Evolutionary conservation across 2,113 vertebrate genomes (phyloP).

Genomic region (Istiophorus platypterus): DNA sequence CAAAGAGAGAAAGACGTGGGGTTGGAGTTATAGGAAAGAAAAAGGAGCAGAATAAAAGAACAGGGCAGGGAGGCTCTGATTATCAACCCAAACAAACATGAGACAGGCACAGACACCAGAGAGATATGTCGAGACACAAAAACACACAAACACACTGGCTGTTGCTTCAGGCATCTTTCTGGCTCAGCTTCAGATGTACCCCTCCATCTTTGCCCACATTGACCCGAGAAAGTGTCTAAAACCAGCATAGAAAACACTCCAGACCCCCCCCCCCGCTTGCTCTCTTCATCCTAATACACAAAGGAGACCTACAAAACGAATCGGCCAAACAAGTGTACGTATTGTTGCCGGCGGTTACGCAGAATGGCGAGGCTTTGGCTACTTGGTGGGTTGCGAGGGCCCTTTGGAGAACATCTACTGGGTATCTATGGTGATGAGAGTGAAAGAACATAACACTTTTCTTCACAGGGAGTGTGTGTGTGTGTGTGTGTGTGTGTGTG

Average conservation of each 20-base stretch:
- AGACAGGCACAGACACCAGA: conserved; percentile 33
- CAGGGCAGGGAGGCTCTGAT: conserved; percentile 9
- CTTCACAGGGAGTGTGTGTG: conserved; percentile 39
- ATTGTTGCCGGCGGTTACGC: conserved; percentile 71
- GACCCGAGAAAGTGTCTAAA: conserved; percentile 50
- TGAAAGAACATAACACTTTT: conserved; percentile 56
- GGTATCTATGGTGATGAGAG: conserved; percentile 73
- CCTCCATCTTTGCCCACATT: conserved; percentile 48
- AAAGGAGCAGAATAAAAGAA: conserved; percentile 29
- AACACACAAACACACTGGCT: conserved; percentile 16
- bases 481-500: conserved; percentile 20
- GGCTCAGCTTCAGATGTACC: conserved; percentile 53
- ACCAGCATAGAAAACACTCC: conserved; percentile 6
- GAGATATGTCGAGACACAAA: conserved; percentile 27
- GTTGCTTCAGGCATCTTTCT: conserved; percentile 53
- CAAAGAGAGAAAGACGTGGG: conserved; percentile 41
- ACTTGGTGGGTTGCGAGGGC: conserved; percentile 57
- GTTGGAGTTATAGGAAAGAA: conserved; percentile 4
- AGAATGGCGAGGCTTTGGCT: conserved; percentile 65
- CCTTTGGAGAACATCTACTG: conserved; percentile 60
- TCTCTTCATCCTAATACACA: conserved; percentile 63
- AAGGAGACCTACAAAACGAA: conserved; percentile 67
- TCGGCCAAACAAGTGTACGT: conserved; percentile 71
- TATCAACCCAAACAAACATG: conserved; percentile 42
- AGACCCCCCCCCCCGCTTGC: conserved; percentile 7